Evolutionary conservation across 1,140 invertebrate species (phyloP), one percentile per base, ranked within the genome.

Genomic region (Pseudoatta argentina): DNA sequence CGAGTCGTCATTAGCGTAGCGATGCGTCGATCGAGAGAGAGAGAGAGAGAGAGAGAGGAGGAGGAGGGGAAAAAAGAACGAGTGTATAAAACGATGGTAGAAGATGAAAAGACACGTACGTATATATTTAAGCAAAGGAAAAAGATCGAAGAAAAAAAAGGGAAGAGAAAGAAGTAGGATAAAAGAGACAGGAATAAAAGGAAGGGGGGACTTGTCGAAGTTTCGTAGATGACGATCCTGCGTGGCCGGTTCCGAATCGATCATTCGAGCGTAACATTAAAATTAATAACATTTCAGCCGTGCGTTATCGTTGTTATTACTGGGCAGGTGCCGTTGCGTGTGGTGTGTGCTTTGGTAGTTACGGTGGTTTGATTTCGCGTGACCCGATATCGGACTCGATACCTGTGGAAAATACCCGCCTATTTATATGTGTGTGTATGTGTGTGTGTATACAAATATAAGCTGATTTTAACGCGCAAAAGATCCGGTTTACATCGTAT

Each of bases 351-450:
- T 92, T 91, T 93, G 89, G 90, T 91, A 91, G 91, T 93, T 91
- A 93, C 90, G 91, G 88, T 89, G 86, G 89, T 94, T 92, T 91
- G 93, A 94, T 94, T 94, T 94, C 88, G 93, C 93, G 92, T 93
- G 92, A 93, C 66, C 55, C 79, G 88, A 91, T 89, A 91, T 93
- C 88, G 87, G 88, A 89, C 82, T 86, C 83, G 86, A 90, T 66
- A 21, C 39, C 5, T 18, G 27, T 63, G 30, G 55, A 66, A 66
- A 67, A 55, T 44, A 44, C 30, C 27, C 39, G 18, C 21, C 2
- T 39, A 6, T 61, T 14, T 14, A 14, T n/a, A 12, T 16, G n/a
- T 14, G 8, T n/a, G 39, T n/a, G 4, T 16, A 24, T n/a, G 4
- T 16, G n/a, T 14, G 8, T n/a, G 39, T n/a, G 4, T 16, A 21